A percentile compares a stretch with the other conserved stretches of the same genome.
phyloP scores from a whole-genome alignment of 1,140 invertebrate species.

The Drosophila bipectinata region DNA sequence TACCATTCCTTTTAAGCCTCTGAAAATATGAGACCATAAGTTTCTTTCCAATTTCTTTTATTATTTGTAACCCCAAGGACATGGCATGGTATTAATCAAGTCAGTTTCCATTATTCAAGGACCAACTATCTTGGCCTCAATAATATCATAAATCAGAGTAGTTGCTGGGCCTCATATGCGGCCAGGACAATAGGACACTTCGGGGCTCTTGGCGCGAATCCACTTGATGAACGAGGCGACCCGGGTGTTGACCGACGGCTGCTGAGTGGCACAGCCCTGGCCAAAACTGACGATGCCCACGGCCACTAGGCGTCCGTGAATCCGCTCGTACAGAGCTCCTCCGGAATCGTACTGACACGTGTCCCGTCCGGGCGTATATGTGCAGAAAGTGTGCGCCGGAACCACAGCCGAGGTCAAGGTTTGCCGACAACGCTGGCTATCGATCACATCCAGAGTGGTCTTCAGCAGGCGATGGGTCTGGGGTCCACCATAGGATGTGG shows the following conservation, averaged over 20 bases:
- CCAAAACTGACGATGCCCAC: slow-evolving; percentile 89
- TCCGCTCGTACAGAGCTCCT: slow-evolving; percentile 71
- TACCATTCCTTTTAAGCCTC: not conserved
- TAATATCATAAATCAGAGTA: slow-evolving; percentile 34
- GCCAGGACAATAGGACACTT: slow-evolving; percentile 66
- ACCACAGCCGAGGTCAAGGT: slow-evolving; percentile 11
- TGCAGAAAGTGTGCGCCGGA: slow-evolving; percentile 69
- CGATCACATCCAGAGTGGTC: slow-evolving; percentile 71
- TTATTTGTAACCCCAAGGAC: not conserved
- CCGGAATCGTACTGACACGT: slow-evolving; percentile 82
- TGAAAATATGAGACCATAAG: not conserved
- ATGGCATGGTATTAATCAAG: not conserved
- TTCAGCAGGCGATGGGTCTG: slow-evolving; percentile 68
- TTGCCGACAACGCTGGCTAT: slow-evolving; percentile 46
- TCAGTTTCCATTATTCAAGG: not conserved
- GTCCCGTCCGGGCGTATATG: slow-evolving; percentile 73
- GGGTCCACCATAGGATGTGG: slow-evolving; percentile 76
- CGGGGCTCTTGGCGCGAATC: slow-evolving; percentile 86
- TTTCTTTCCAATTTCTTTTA: no score
- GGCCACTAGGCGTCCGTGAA: slow-evolving; percentile 76
- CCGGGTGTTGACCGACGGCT: slow-evolving; percentile 88
- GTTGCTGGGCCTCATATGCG: slow-evolving; percentile 9
- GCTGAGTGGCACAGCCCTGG: slow-evolving; percentile 85
- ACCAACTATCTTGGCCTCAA: slow-evolving; percentile 21
- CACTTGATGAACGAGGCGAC: slow-evolving; percentile 88